A percentile compares a stretch with the other conserved stretches of the same genome.
phyloP scores from a whole-genome alignment of 2,888 invertebrate genomes.

The Drosophila mayaguana region DNA sequence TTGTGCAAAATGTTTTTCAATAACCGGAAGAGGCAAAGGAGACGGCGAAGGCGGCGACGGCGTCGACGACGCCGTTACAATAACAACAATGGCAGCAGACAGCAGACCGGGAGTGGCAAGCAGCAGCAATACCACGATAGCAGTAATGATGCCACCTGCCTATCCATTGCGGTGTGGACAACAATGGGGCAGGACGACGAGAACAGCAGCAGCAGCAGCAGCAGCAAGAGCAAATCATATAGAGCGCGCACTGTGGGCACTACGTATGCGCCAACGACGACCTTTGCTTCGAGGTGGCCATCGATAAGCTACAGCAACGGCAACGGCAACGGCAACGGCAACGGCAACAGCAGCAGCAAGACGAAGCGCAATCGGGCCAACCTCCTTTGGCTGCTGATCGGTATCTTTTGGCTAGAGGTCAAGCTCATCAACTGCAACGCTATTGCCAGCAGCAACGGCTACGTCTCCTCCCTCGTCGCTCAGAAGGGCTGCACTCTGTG shows the following conservation, averaged over 20 bases:
- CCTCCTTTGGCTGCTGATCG: conserved; percentile 83
- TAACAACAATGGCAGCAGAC: conserved; percentile 22
- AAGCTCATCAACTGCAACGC: conserved; percentile 81
- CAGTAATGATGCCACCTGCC: conserved; percentile 2
- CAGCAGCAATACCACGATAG: conserved; percentile 25
- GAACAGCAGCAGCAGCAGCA: conserved; percentile 1
- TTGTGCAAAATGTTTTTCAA: conserved; percentile 71
- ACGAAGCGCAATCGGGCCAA: conserved; percentile 66
- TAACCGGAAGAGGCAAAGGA: conserved; percentile 60
- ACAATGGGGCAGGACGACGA: conserved; percentile 31
- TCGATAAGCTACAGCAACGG: conserved; percentile 20
- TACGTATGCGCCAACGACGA: conserved; percentile 2
- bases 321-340: conserved; percentile 49
- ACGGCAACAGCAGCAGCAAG: conserved; percentile 48
- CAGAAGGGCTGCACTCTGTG: conserved; percentile 68
- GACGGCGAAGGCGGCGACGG: conserved; percentile 62
- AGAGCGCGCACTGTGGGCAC: background rate
- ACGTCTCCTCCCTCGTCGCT: conserved; percentile 58
- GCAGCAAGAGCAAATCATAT: background rate
- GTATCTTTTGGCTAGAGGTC: conserved; percentile 83
- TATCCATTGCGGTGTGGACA: conserved; percentile 49
- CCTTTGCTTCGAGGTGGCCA: conserved; percentile 37
- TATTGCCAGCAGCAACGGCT: conserved; percentile 58
- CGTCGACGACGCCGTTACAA: conserved; percentile 61
- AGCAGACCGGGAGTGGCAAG: conserved; percentile 26